phyloP scores from a whole-genome alignment of 2,888 invertebrate species.

The Stegana nigrithorax region DNA sequence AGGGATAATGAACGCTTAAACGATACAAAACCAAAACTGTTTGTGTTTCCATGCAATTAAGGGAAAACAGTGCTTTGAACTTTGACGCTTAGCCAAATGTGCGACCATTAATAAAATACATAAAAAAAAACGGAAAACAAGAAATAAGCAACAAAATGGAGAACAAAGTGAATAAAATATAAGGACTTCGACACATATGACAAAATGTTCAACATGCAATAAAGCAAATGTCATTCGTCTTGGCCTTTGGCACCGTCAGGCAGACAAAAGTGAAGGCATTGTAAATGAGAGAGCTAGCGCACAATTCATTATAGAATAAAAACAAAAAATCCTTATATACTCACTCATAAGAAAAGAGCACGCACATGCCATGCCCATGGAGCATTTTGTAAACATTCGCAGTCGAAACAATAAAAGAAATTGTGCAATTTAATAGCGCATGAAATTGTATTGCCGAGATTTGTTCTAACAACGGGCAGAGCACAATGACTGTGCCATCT shows the following conservation, averaged over 20 bases:
- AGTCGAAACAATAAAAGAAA: too few species aligned
- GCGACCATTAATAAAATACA: neutral
- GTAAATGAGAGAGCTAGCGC: too few species aligned
- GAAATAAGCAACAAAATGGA: too few species aligned
- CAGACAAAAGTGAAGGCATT: neutral
- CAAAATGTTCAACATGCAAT: conserved; percentile 7
- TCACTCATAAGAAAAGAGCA: too few species aligned
- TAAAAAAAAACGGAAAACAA: too few species aligned
- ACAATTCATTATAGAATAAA: too few species aligned
- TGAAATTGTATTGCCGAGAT: conserved; percentile 4
- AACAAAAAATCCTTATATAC: too few species aligned
- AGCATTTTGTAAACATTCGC: too few species aligned
- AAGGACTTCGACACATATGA: neutral
- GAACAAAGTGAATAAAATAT: neutral
- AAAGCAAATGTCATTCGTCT: conserved; percentile 8
- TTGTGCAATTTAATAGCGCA: conserved; percentile 18
- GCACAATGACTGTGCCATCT: too few species aligned
- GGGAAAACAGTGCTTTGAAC: neutral
- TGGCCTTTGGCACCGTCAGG: neutral
- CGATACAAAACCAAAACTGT: conserved; percentile 25
- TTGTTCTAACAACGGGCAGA: neutral
- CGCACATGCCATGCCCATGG: too few species aligned
- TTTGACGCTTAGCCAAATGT: too few species aligned
- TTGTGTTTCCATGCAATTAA: neutral
- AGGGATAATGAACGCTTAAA: conserved; percentile 41